Base-by-base conservation (phyloP, 2,113 vertebrate species). In the Furnarius figulus region DNA sequence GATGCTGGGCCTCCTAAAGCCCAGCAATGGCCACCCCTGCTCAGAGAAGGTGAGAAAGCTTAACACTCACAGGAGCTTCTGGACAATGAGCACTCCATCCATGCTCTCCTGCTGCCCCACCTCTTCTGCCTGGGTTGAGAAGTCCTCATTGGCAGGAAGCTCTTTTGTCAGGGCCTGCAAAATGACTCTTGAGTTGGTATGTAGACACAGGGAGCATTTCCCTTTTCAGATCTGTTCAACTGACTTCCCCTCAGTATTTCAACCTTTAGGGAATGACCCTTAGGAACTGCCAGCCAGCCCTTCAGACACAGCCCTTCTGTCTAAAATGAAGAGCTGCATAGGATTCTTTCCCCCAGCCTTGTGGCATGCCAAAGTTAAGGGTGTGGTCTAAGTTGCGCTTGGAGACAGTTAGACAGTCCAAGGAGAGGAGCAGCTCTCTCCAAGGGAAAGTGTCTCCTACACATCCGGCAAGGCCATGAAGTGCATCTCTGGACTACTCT, bases 271-370 rank as follows among this genome's bases (percentile, higher is more conserved):
- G 12, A 75, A 46, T 1, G 5, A 50, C 56, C 7, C 17, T 40
- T 21, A 44, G 50, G 35, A 74, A 42, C 39, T 4, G 20, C 1
- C 1, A 27, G 22, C n/a, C 27, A 63, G 66, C 33, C 58, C n/a
- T 59, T 23, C 59, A 42, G 40, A 53, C 10, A 44, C 5, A 18
- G 16, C 7, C 37, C 47, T 68, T 18, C 53, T 35, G 49, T 62
- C 27, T 14, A 63, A 25, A 46, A 16, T 2, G 12, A 33, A 30
- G 1, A 39, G 40, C 52, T 30, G 33, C 0, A 0, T 3, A 35
- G 46, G 23, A n/a, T 30, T 52, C 44, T 52, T 68, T 62, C 46
- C 50, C 44, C 22, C 44, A 33, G n/a, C 35, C 40, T 33, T 66
- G 67, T 22, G 16, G 12, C 28, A 27, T 2, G 8, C 17, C 17